These are phyloP conservation scores for Myanophis thanlyinensis DNA, from an alignment of 2,113 vertebrate genomes.

Conservation along the genomic window DNA sequence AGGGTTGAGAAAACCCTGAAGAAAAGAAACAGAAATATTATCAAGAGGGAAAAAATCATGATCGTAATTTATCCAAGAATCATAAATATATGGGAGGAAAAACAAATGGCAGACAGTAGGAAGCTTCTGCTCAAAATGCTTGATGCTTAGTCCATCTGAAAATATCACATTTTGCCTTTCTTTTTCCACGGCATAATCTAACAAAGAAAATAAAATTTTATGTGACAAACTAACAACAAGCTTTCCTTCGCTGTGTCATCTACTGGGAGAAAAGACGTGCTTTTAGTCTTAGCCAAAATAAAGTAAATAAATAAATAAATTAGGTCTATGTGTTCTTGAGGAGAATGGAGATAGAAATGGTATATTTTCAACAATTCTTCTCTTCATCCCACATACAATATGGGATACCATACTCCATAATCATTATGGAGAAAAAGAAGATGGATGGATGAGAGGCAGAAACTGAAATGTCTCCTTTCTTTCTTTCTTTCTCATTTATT, in stretches of 20 bases:
- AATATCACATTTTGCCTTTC: background rate
- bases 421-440: background rate
- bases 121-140: conserved; percentile 15
- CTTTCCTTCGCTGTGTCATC: background rate
- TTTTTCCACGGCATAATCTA: background rate
- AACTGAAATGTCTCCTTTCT: background rate
- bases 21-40: conserved; percentile 37
- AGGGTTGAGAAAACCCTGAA: conserved; percentile 36
- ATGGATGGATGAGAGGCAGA: background rate
- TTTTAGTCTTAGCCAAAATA: background rate
- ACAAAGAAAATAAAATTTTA: conserved; percentile 22
- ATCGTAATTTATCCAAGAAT: conserved; percentile 12
- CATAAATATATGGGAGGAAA: conserved; percentile 27
- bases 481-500: too few species aligned
- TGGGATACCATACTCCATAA: background rate
- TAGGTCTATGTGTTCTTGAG: background rate
- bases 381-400: background rate
- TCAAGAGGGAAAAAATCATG: conserved; percentile 25
- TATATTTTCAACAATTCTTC: background rate
- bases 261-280: background rate
- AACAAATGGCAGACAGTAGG: background rate
- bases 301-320: background rate
- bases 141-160: background rate
- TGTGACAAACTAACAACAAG: background rate
- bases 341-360: background rate